Percentiles rank a stretch among this genome's conserved stretches.
phyloP scores from a whole-genome alignment of 2,888 invertebrate genomes.

The Epiblema foenella region DNA sequence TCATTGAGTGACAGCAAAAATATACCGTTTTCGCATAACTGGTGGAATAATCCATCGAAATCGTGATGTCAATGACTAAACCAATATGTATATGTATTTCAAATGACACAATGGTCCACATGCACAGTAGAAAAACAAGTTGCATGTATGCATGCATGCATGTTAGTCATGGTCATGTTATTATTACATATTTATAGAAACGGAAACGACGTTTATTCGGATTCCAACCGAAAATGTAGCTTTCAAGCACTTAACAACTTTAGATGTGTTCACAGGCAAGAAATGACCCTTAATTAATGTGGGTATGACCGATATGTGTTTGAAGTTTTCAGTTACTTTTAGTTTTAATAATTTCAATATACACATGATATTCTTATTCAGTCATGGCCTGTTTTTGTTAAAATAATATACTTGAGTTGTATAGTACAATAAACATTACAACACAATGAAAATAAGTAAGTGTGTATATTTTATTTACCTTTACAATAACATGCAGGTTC shows the following conservation, averaged over 20 bases:
- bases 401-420: conserved; percentile 5
- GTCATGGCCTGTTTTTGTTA: neutral
- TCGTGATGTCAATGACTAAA: no score
- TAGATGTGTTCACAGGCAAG: no score
- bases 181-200: no score
- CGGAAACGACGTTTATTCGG: no score
- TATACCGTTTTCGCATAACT: neutral
- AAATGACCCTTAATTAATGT: no score
- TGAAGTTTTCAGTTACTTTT: neutral
- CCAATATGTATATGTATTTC: no score
- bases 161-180: no score
- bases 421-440: neutral
- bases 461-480: conserved; percentile 61
- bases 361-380: neutral
- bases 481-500: conserved; percentile 59
- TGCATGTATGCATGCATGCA: no score
- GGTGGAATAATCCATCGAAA: neutral
- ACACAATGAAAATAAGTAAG: conserved; percentile 32
- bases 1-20: no score
- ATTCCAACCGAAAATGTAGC: no score
- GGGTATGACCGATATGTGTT: neutral
- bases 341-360: neutral
- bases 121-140: neutral
- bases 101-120: no score
- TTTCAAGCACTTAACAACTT: no score